Evolutionary conservation across 2,888 invertebrate genomes (phyloP), one percentile per base, ranked within the genome.

Genomic region (Rhagophthalmus giganteus): DNA sequence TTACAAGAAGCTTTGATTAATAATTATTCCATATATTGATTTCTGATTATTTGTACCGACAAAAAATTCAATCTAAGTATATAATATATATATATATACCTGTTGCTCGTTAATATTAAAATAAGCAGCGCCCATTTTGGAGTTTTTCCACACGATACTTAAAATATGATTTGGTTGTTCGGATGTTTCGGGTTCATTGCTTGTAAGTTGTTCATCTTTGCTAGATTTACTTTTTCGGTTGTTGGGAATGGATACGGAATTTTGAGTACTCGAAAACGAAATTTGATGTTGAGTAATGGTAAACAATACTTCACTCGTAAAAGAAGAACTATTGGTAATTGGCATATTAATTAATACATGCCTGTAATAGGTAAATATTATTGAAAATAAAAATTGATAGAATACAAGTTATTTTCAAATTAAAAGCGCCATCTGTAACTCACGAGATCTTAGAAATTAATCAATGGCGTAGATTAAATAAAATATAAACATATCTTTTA

Each of bases 51-150:
- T n/a, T n/a, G n/a, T n/a, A n/a, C n/a, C n/a, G 3, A 20, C 20
- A 20, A 20, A 20, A 20, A 20, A 5, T 20, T 5, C 20, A 20
- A 20, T 1, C 9, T 3, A 16, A 26, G 2, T 1, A 4, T 12
- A 15, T 27, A 11, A 3, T 26, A 33, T 28, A 40, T 27, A 20
- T 20, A 20, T 7, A 20, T 30, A 62, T 69, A 84, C 84, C 74
- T 85, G 82, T 57, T 83, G 82, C 1, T 83, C 83, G 40, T 79
- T 78, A 24, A 83, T 70, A 59, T 83, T 83, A 73, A 85, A 90
- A 70, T 81, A 85, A 0, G 89, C 86, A 10, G 86, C 86, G n/a
- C 88, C 89, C 39, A 90, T 70, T 66, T 80, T 81, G 8, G 84
- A 84, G 35, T 78, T 76, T 54, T 81, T 79, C 78, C 83, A 87